A percentile compares a stretch with the other conserved stretches of the same genome.
Evolutionary conservation across 1,140 invertebrate genomes (phyloP).

Genomic region (Heliconius himera): DNA sequence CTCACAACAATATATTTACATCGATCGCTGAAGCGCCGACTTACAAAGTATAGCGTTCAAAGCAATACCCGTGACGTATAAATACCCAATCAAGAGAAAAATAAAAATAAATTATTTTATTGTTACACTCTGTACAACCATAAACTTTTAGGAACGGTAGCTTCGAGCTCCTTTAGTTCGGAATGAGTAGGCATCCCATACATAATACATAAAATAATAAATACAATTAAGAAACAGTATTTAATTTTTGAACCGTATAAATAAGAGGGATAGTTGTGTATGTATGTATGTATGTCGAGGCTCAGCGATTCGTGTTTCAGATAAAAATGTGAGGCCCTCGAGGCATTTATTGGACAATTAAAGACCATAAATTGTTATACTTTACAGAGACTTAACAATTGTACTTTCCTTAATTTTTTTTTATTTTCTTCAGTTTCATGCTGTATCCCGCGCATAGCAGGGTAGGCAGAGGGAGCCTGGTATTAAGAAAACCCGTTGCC

Average conservation of each 20-base stretch:
- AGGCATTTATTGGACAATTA: conserved; percentile 5
- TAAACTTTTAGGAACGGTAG: conserved; percentile 57
- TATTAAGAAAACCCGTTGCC: no score
- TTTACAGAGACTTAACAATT: background rate
- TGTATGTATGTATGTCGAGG: background rate
- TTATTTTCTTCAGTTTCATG: no score
- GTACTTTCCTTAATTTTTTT: no score
- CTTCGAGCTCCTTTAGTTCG: conserved; percentile 33
- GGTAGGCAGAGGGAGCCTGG: no score
- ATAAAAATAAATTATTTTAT: conserved; percentile 71
- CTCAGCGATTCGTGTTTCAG: background rate
- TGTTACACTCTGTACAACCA: conserved; percentile 53
- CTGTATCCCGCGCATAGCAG: no score
- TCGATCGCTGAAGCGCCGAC: conserved; percentile 46
- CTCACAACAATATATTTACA: conserved; percentile 70
- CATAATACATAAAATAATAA: conserved; percentile 45
- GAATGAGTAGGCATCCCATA: conserved; percentile 20
- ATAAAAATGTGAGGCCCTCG: conserved; percentile 7
- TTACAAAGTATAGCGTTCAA: conserved; percentile 62
- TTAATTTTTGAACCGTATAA: conserved; percentile 25
- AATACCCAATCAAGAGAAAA: conserved; percentile 65
- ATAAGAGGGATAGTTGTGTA: background rate
- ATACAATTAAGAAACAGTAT: conserved; percentile 41
- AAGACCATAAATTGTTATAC: background rate
- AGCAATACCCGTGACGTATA: conserved; percentile 59